Percentiles rank a stretch among this genome's conserved stretches.
Evolutionary conservation across 2,797 vertebrate species (phyloP).

Genomic region (Xerus rutilus): DNA sequence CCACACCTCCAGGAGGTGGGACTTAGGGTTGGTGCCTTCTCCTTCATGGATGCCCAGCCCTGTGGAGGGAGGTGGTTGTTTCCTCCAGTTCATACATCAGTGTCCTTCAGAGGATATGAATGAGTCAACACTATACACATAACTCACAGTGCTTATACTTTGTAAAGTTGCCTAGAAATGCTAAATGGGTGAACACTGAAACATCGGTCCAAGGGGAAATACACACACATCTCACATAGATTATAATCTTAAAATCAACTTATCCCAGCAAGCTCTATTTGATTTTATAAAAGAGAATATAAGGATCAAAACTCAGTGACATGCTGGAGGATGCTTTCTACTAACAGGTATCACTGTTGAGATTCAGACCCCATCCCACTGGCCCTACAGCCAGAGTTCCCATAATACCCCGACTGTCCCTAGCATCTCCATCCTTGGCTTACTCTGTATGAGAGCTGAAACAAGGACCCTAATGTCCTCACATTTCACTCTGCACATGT

Average conservation of each 20-base stretch:
- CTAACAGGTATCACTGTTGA: background rate
- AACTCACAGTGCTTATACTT: background rate
- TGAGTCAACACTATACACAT: background rate
- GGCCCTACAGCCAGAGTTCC: background rate
- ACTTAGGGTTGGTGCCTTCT: no score
- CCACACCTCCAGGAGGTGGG: background rate
- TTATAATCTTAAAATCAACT: slow-evolving; percentile 12
- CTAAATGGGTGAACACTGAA: background rate
- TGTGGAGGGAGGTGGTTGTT: background rate
- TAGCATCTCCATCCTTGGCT: background rate
- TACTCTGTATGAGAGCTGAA: background rate
- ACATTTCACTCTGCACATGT: background rate
- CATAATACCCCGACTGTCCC: accelerated
- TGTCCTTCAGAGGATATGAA: background rate
- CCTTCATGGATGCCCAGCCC: background rate
- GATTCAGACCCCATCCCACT: background rate
- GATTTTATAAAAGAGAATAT: slow-evolving; percentile 9
- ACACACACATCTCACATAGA: background rate
- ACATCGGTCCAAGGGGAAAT: background rate
- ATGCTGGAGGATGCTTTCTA: background rate
- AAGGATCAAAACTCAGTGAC: background rate
- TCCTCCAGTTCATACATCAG: background rate
- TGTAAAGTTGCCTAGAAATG: background rate
- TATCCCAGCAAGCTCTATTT: background rate
- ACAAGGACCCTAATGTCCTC: background rate